These are phyloP conservation scores for Platichthys flesus DNA, from an alignment of 2,113 vertebrate species.

Conservation along the genomic window DNA sequence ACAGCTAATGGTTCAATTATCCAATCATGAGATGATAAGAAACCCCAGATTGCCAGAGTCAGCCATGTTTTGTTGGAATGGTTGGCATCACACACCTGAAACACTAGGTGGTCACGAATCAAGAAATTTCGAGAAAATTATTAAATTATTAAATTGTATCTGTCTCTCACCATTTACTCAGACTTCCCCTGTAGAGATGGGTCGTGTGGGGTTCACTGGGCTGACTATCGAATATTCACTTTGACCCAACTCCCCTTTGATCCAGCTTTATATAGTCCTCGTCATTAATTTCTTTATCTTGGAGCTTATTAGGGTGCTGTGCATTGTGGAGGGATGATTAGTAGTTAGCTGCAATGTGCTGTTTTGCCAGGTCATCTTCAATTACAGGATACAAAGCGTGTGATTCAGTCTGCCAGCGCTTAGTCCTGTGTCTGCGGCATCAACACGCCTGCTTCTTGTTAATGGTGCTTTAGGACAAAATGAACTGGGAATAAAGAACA, in stretches of 20 bases:
- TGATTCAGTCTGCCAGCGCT: background rate
- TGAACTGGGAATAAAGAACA: background rate
- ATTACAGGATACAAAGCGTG: constrained; percentile 26
- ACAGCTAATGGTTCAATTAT: no score
- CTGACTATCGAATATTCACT: background rate
- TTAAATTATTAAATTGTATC: no score
- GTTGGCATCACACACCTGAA: no score
- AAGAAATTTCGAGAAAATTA: no score
- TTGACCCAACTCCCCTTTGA: background rate
- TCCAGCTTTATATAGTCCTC: constrained; percentile 3
- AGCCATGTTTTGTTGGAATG: no score
- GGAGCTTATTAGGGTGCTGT: constrained; percentile 9
- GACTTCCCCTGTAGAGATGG: background rate
- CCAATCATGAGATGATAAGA: no score
- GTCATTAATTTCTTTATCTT: background rate
- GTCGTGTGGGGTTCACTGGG: background rate
- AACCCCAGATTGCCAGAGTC: no score
- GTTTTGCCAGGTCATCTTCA: constrained; percentile 13
- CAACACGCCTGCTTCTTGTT: background rate
- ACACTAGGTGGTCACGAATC: no score
- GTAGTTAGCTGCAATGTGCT: background rate
- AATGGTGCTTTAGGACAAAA: background rate
- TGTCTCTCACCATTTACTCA: background rate
- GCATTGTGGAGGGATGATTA: constrained; percentile 15
- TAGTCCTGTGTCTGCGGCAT: background rate